These are phyloP conservation scores for Passer montanus DNA, from an alignment of 2,113 vertebrate genomes.

Conservation along the genomic window DNA sequence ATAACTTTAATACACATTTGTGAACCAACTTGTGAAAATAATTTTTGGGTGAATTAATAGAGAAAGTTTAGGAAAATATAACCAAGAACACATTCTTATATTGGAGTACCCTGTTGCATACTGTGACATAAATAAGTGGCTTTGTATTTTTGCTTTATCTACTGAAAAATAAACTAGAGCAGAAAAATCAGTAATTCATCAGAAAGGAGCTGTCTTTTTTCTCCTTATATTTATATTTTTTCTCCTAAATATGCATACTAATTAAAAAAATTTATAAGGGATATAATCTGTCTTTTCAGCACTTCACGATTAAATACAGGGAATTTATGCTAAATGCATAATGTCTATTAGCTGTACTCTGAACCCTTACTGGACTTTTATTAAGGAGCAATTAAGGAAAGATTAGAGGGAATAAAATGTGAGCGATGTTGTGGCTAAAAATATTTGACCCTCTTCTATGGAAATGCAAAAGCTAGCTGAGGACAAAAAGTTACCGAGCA, in stretches of 20 bases:
- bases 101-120: neutral
- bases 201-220: neutral
- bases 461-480: neutral
- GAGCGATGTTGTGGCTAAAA: neutral
- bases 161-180: neutral
- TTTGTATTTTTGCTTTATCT: neutral
- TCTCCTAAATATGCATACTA: neutral
- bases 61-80: neutral
- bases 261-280: neutral
- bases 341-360: neutral
- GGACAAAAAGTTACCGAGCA: neutral
- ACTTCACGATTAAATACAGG: neutral
- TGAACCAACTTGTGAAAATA: neutral
- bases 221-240: neutral
- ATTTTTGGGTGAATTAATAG: neutral
- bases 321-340: neutral
- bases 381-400: neutral
- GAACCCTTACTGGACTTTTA: neutral
- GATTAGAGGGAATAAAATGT: neutral
- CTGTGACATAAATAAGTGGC: neutral
- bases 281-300: neutral
- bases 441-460: neutral
- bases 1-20: neutral
- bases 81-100: rapidly evolving
- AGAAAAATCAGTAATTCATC: neutral